phyloP scores from a whole-genome alignment of 2,113 vertebrate genomes.

The Glaucomys volans region DNA sequence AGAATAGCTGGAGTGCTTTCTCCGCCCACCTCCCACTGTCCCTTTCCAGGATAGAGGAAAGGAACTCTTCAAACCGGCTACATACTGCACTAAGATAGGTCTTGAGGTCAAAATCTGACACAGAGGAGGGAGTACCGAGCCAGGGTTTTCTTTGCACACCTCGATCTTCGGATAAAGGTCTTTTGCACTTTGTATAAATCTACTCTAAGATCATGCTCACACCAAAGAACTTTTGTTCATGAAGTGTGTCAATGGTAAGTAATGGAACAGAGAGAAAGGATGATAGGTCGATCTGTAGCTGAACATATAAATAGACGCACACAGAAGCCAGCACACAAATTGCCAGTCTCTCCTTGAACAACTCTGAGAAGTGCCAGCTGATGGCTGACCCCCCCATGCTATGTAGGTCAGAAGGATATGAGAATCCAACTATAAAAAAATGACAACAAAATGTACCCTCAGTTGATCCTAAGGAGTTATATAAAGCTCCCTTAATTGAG shows the following conservation, averaged over 20 bases:
- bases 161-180: slow-evolving; percentile 55
- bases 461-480: slow-evolving; percentile 73
- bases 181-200: slow-evolving; percentile 52
- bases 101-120: slow-evolving; percentile 76
- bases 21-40: slow-evolving; percentile 18
- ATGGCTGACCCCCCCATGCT: slow-evolving; percentile 72
- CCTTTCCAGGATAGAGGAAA: slow-evolving; percentile 59
- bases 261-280: slow-evolving; percentile 63
- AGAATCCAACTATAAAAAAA: slow-evolving; percentile 76
- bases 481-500: slow-evolving; percentile 76
- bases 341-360: slow-evolving; percentile 72
- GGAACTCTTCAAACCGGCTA: slow-evolving; percentile 73
- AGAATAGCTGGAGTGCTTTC: slow-evolving; percentile 57
- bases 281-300: not conserved
- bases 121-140: slow-evolving; percentile 62
- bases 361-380: slow-evolving; percentile 63
- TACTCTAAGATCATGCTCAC: slow-evolving; percentile 51
- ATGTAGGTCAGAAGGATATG: slow-evolving; percentile 75
- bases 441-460: slow-evolving; percentile 70
- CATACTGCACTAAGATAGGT: slow-evolving; percentile 54
- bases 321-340: slow-evolving; percentile 41
- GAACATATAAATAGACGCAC: slow-evolving; percentile 42
- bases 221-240: slow-evolving; percentile 73
- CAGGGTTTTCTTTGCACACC: slow-evolving; percentile 68
- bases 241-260: slow-evolving; percentile 54